Evolutionary conservation across 2,888 invertebrate genomes (phyloP), one percentile per base, ranked within the genome.

Genomic region (Pecten maximus): DNA sequence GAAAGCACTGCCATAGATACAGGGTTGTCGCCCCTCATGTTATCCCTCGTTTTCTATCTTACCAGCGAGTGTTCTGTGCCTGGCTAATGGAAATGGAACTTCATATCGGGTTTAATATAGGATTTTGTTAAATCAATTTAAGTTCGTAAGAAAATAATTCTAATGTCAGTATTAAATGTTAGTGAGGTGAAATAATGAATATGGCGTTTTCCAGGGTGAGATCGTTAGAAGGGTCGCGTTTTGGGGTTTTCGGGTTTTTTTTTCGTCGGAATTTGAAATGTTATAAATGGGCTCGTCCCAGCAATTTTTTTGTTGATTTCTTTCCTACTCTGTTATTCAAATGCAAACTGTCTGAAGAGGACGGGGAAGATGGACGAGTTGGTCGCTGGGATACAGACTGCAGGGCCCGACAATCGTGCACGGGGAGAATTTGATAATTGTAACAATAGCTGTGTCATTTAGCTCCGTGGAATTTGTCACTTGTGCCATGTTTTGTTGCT

Each of bases 351-450:
- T 74, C 74, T 74, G 28, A 28, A 35, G 35, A 10, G 8, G 74
- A 60, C 74, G 74, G 74, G 74, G 15, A 74, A 74, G 74, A 74
- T 28, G 74, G 74, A 74, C 74, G 74, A 74, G 35, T 74, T 35
- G 74, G 74, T 74, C 74, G 28, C 74, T 35, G 35, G 74, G 74
- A 74, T 74, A 74, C 74, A 28, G 74, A 3, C 54, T 54, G 19
- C 54, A n/a, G 19, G 12, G 19, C 60, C 19, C 1, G n/a, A 60
- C 60, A 60, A 60, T 60, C 60, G 23, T 60, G 60, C 6, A 10
- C 60, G 74, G 35, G 74, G 74, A 74, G 1, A 28, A 28, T 74
- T 74, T 74, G 74, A 74, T 74, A 74, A 74, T 74, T 74, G 16
- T 35, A 35, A 74, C 74, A 74, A 74, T 74, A 15, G 74, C 35